phyloP scores from a whole-genome alignment of 2,888 invertebrate species.

The Ormyrus nitidulus region DNA sequence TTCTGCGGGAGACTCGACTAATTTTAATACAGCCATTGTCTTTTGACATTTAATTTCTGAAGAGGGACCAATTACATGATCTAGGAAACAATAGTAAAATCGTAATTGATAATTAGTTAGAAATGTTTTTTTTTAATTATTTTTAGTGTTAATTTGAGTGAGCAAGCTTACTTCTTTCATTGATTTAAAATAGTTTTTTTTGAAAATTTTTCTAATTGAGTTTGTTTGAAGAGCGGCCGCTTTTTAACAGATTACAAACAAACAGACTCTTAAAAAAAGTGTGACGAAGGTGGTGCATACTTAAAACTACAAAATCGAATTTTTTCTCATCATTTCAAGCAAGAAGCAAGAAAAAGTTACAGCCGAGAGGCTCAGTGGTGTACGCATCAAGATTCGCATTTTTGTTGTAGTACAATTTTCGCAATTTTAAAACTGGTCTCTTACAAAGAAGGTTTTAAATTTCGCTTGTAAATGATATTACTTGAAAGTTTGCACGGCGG shows the following conservation, averaged over 20 bases:
- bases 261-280: constrained; percentile 45
- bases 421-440: not conserved
- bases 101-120: no score
- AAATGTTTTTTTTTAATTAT: no score
- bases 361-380: not conserved
- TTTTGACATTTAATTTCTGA: no score
- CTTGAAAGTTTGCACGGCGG: not conserved
- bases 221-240: constrained; percentile 67
- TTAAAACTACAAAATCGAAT: not conserved
- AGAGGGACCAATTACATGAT: no score
- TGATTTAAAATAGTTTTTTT: not conserved
- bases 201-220: constrained; percentile 9
- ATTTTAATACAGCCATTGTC: no score
- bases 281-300: constrained; percentile 66
- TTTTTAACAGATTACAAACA: constrained; percentile 66
- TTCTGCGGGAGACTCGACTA: no score
- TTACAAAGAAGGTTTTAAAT: constrained; percentile 3
- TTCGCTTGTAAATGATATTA: constrained; percentile 4
- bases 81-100: no score
- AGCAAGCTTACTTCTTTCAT: not conserved
- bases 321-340: not conserved
- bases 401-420: not conserved
- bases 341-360: not conserved
- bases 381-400: not conserved
- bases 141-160: no score